Conservation (phyloP, 2,113 vertebrate genomes). For the Orthonyx spaldingii region DNA sequence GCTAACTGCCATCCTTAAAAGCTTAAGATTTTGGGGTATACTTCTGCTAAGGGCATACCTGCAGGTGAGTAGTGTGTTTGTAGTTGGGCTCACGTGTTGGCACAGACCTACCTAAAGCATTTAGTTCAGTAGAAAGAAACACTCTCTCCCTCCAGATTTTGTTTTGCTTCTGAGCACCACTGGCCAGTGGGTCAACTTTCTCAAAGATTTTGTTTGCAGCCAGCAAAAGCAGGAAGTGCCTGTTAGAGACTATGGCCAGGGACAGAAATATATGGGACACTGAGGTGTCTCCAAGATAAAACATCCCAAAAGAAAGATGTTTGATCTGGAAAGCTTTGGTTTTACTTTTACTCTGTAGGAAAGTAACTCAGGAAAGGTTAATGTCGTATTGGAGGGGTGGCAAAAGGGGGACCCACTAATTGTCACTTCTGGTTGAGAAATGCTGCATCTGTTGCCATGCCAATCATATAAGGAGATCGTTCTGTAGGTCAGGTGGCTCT, state of each 20-base stretch:
- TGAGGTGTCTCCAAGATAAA: neutral
- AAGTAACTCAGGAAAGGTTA: neutral
- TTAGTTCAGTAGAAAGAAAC: neutral
- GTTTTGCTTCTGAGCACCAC: neutral
- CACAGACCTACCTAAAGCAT: neutral
- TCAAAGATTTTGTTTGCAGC: neutral
- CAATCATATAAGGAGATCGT: neutral
- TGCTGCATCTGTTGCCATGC: neutral
- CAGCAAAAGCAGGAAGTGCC: neutral
- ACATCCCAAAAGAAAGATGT: neutral
- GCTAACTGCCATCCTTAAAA: neutral
- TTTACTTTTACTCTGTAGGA: neutral
- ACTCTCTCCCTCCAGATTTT: neutral
- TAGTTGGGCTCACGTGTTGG: neutral
- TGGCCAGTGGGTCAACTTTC: neutral
- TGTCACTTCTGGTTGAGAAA: neutral
- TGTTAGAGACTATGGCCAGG: neutral
- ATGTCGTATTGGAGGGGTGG: neutral
- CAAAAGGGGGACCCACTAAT: neutral
- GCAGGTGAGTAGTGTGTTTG: neutral
- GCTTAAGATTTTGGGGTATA: neutral
- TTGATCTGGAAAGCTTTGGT: neutral
- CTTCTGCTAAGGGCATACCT: neutral
- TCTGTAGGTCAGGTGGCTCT: neutral
- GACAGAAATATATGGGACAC: neutral